Evolutionary conservation across 2,888 invertebrate genomes (phyloP).

Genomic region (Strigamia transsilvanica): DNA sequence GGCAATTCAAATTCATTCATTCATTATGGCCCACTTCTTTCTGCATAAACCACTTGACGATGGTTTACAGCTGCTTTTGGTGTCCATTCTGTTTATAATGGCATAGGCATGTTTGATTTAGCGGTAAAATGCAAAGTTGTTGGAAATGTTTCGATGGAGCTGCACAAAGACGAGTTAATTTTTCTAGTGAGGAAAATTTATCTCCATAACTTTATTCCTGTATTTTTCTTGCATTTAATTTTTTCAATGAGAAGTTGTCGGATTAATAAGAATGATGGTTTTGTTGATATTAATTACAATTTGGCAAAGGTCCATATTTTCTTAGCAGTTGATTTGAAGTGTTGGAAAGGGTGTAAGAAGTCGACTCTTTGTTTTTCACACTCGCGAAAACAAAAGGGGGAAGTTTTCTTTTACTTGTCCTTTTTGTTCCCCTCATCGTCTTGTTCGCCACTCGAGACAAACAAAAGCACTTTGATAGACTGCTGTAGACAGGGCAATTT

Average conservation of each 20-base stretch:
- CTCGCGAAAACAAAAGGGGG: conserved; percentile 18
- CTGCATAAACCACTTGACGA: too few relatives aligned
- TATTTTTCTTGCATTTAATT: neutral
- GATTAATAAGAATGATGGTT: neutral
- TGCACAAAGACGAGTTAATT: too few relatives aligned
- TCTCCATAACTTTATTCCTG: too few relatives aligned
- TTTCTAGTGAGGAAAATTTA: too few relatives aligned
- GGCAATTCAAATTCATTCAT: too few relatives aligned
- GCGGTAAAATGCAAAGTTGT: too few relatives aligned
- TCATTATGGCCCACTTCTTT: too few relatives aligned
- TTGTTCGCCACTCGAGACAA: conserved; percentile 44
- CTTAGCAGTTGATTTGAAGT: conserved; percentile 8
- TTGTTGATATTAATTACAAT: conserved; percentile 8
- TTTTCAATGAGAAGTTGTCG: neutral
- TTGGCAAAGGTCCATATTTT: neutral
- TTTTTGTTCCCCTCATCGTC: conserved; percentile 11
- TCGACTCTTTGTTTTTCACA: conserved; percentile 8
- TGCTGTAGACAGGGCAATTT: conserved; percentile 52
- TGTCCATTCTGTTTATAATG: too few relatives aligned
- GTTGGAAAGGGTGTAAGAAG: conserved; percentile 8
- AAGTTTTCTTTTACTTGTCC: conserved; percentile 24
- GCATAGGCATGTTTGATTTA: too few relatives aligned
- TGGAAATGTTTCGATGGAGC: too few relatives aligned
- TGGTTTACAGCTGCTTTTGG: too few relatives aligned
- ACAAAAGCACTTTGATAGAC: conserved; percentile 51